Conservation (phyloP, 2,113 vertebrate species). For the Catharus minimus region DNA sequence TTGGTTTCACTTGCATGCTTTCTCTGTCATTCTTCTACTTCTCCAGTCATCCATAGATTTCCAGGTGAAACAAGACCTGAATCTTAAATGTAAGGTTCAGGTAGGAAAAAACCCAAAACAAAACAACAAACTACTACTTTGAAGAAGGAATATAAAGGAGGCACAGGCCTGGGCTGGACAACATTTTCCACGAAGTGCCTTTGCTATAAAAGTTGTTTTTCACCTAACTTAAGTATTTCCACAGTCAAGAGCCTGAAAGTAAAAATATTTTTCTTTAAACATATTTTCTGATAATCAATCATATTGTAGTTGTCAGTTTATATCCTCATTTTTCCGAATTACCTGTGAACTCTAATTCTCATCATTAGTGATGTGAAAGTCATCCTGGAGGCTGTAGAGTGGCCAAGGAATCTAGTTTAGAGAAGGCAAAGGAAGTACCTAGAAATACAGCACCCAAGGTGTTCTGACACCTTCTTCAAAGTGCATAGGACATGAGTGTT, state of each 20-base stretch:
- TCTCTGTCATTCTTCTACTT: neutral
- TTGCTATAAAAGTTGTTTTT: neutral
- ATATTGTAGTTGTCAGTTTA: neutral
- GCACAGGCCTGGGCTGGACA: neutral
- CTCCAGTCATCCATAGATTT: neutral
- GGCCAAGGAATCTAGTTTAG: neutral
- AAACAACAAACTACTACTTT: neutral
- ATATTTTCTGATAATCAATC: neutral
- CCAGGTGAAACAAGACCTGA: neutral
- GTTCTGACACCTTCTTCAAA: neutral
- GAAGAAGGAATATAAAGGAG: neutral
- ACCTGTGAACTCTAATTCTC: neutral
- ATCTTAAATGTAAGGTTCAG: neutral
- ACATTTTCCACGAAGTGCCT: neutral
- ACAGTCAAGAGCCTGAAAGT: neutral
- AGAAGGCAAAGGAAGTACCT: neutral
- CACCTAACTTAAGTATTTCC: neutral
- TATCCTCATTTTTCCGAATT: neutral
- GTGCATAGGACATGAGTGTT: neutral
- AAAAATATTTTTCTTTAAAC: neutral
- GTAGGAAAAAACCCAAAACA: neutral
- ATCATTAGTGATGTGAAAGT: neutral
- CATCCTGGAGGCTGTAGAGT: neutral
- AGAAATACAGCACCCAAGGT: neutral
- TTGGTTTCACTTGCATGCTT: neutral